Evolutionary conservation across 2,888 invertebrate genomes (phyloP).

Genomic region (Corbicula japonica): DNA sequence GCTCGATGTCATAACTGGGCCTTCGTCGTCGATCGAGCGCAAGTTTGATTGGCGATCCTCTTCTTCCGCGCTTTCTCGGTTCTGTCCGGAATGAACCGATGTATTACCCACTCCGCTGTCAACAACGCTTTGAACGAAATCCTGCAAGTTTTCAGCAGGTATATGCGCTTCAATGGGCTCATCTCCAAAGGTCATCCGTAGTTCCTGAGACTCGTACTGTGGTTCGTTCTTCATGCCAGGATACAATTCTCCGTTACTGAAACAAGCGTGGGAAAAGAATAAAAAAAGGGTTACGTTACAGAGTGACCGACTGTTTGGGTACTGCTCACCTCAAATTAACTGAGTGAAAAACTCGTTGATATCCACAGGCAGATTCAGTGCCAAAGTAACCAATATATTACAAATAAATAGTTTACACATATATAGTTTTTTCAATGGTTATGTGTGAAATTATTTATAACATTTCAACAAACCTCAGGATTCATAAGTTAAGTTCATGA

Average conservation of each 20-base stretch:
- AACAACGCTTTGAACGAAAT: constrained; percentile 26
- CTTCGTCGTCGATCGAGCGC: constrained; percentile 2
- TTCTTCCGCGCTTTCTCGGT: not conserved
- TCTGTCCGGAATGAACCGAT: constrained; percentile 35
- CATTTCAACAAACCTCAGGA: too few relatives aligned
- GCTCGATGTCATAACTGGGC: constrained; percentile 61
- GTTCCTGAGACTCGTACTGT: constrained; percentile 46
- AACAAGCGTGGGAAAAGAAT: too few relatives aligned
- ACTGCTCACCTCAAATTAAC: too few relatives aligned
- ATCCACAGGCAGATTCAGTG: too few relatives aligned
- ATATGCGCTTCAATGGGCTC: constrained; percentile 30
- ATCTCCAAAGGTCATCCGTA: constrained; percentile 35
- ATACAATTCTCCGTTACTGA: constrained; percentile 6
- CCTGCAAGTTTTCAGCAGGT: not conserved
- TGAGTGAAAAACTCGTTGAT: too few relatives aligned
- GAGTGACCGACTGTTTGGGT: too few relatives aligned
- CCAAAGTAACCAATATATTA: too few relatives aligned
- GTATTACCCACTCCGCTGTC: constrained; percentile 56
- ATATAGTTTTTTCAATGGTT: too few relatives aligned
- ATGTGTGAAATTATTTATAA: too few relatives aligned
- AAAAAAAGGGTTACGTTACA: too few relatives aligned
- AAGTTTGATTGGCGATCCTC: not conserved
- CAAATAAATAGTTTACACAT: too few relatives aligned
- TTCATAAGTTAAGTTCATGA: too few relatives aligned
- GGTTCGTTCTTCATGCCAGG: constrained; percentile 9